A percentile compares a stretch with the other conserved stretches of the same genome.
Evolutionary conservation across 2,797 vertebrate genomes (phyloP).

Genomic region (Enteromius unitaeniatus): DNA sequence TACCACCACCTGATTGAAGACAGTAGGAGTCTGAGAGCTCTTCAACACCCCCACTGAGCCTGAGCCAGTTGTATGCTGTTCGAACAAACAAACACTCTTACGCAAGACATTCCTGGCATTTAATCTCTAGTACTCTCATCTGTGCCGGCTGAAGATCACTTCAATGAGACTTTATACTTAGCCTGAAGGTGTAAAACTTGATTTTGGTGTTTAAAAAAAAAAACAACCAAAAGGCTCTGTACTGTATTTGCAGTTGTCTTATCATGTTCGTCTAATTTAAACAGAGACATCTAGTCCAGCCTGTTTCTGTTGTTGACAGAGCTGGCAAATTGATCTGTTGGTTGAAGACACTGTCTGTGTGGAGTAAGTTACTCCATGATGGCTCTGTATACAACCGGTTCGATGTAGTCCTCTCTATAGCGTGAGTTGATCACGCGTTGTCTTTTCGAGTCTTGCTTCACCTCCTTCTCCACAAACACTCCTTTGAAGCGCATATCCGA

Average conservation of each 20-base stretch:
- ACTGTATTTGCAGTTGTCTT: not conserved
- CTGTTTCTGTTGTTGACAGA: not conserved
- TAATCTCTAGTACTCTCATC: not conserved
- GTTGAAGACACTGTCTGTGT: not conserved
- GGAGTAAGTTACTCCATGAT: constrained; percentile 89
- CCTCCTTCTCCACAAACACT: constrained; percentile 90
- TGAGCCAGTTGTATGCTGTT: constrained; percentile 26
- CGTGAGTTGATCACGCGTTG: constrained; percentile 96
- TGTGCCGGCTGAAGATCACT: constrained; percentile 22
- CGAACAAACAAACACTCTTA: constrained; percentile 45
- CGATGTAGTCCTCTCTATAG: constrained; percentile 95
- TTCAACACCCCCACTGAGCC: constrained; percentile 12
- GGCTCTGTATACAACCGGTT: constrained; percentile 91
- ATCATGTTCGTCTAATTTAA: not conserved
- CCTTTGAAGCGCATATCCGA: constrained; percentile 97
- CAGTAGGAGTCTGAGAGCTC: constrained; percentile 15
- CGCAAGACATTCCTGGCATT: constrained; percentile 36
- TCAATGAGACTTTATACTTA: not conserved
- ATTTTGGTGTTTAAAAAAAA: not conserved
- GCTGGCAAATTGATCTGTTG: not conserved
- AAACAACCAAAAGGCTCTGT: not conserved
- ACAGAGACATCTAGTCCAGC: constrained; percentile 5
- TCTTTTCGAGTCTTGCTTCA: constrained; percentile 92
- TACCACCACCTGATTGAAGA: constrained; percentile 42
- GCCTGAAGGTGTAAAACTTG: constrained; percentile 26